Evolutionary conservation across 2,113 vertebrate genomes (phyloP), one percentile per base, ranked within the genome.

Genomic region (Trichechus manatus): DNA sequence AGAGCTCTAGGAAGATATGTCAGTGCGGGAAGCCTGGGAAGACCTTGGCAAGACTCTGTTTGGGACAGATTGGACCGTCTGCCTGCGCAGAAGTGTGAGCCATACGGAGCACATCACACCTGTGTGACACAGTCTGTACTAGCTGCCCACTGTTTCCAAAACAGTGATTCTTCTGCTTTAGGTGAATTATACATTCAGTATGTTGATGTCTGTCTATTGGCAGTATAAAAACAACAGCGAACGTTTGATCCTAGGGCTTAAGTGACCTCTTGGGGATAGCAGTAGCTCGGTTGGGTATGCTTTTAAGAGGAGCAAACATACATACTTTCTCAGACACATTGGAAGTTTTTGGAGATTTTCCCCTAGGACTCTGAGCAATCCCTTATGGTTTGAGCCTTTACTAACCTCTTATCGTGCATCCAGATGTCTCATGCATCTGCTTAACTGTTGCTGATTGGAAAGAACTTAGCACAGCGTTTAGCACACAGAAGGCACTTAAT

Each of bases 121-220:
- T 98, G 97, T 94, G 95, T 33, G 29, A 92, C 92, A 91, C 98
- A 96, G 66, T 97, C 97, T 97, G 97, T 87, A 87, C 94, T 77
- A 23, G 89, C 97, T 97, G 97, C 98, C 97, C 97, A 96, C 97
- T 97, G 93, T 95, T 97, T 97, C 96, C 98, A 95, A 96, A 97
- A 96, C 97, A 97, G 94, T 82, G 94, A 80, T 85, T 93, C 82
- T 96, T 92, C 89, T 92, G 80, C 77, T 94, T 96, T 96, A 94
- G 89, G 93, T 97, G 96, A 94, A 85, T 96, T 96, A 42, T 78
- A n/a, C 83, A 63, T 77, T 91, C 96, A 91, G 81, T 96, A 74
- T 89, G 91, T 78, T 94, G 77, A 61, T 95, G 87, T 87, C 64
- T 97, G 79, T 44, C 66, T 93, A 64, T 78, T 87, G 61, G 84